Conservation (phyloP, 2,797 vertebrate genomes). For the Kryptopterus vitreolus region DNA sequence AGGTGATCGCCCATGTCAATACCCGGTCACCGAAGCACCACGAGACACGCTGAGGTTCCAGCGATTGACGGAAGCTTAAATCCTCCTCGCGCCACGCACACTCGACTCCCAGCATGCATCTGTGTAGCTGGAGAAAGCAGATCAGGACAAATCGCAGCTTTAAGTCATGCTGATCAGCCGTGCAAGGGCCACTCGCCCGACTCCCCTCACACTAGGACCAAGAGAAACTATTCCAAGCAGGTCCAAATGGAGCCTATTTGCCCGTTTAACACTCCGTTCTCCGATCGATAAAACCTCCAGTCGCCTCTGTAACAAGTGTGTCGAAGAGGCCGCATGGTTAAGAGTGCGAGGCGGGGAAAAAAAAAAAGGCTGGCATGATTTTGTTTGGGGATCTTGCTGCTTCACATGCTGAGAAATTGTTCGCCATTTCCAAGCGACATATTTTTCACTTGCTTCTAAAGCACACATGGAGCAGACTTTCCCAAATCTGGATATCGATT, state of each 20-base stretch:
- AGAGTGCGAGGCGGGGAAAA: neutral
- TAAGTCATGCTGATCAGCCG: constrained; percentile 42
- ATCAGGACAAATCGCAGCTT: constrained; percentile 37
- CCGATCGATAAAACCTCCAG: constrained; percentile 32
- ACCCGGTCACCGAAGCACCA: constrained; percentile 10
- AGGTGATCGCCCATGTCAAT: neutral
- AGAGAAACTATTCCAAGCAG: neutral
- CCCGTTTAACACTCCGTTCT: neutral
- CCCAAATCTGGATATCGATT: neutral
- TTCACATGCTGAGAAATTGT: neutral
- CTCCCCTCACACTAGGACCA: neutral
- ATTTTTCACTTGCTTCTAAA: neutral
- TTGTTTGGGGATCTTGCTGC: neutral
- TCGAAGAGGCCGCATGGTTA: neutral
- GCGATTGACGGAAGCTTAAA: constrained; percentile 15
- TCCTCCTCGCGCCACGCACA: constrained; percentile 19
- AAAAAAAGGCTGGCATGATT: neutral
- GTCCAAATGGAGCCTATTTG: constrained; percentile 12
- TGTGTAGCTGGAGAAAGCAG: constrained; percentile 27
- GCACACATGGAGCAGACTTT: neutral
- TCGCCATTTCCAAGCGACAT: neutral
- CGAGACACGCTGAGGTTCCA: neutral
- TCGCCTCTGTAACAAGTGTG: neutral
- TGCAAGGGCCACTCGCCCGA: constrained; percentile 20
- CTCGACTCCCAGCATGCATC: constrained; percentile 26